Evolutionary conservation across 2,797 vertebrate genomes (phyloP), one percentile per base, ranked within the genome.

Genomic region (Novumbra hubbsi): DNA sequence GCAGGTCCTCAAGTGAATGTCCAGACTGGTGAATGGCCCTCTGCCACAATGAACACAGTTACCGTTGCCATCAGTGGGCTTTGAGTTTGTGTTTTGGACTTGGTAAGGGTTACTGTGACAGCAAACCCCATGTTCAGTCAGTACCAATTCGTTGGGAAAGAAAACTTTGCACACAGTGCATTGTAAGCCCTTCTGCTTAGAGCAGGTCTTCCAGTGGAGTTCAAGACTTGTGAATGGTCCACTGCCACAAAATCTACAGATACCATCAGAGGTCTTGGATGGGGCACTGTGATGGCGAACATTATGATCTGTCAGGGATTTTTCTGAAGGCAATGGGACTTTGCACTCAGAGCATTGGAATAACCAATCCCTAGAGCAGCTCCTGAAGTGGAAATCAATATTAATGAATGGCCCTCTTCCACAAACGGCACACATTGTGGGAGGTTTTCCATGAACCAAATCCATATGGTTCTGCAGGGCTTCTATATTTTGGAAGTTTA

Each of bases 1-100:
- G 65, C 91, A 91, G 75, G 87, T 85, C 12, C 70, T 63, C 75
- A 84, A 72, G 81, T 92, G 91, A n/a, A 85, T 78, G 66, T 84
- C 88, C 27, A 92, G 14, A 3, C 79, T 85, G 57, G 52, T 83
- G 49, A 87, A 91, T 0, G 89, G 89, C 12, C 89, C 91, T 71
- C 72, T 71, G 0, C 88, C 84, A 70, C 91, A 91, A 0, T 57
- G 6, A 21, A 65, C 4, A 77, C 91, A 90, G 0, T 75, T 48
- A n/a, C 9, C 5, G 17, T 30, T 19, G 16, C 55, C 52, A 21
- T 30, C 28, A 30, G 63, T 15, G 30, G 27, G 32, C 16, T 19
- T 28, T 16, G 63, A 65, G 41, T 45, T 45, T 11, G 41, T 41
- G 41, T 8, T 41, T 8, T 41, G 41, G 41, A 41, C 41, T 41